Conservation (phyloP, 2,797 vertebrate species). For the Iguana delicatissima region DNA sequence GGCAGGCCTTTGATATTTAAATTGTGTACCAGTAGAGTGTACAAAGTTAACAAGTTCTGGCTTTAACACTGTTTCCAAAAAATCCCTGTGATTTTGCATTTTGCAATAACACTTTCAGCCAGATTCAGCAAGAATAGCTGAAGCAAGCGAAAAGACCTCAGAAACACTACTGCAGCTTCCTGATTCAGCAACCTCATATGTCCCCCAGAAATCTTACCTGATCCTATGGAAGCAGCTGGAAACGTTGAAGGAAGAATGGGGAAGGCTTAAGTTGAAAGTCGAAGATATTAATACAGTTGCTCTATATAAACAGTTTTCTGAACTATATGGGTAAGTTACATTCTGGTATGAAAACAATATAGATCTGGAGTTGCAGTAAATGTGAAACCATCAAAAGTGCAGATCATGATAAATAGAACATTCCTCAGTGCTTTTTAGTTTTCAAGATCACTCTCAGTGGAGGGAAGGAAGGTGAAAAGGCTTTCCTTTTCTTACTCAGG, state of each 20-base stretch:
- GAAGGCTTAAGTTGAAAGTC: slow-evolving; percentile 67
- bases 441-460: neutral
- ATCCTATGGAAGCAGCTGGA: slow-evolving; percentile 84
- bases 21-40: too few relatives aligned
- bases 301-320: slow-evolving; percentile 76
- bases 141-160: slow-evolving; percentile 3
- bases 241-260: slow-evolving; percentile 82
- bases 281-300: slow-evolving; percentile 63
- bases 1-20: too few relatives aligned
- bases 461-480: neutral
- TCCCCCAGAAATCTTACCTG: slow-evolving; percentile 80
- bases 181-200: slow-evolving; percentile 54
- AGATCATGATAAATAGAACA: neutral
- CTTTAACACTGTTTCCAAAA: neutral
- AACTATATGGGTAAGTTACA: slow-evolving; percentile 77
- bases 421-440: neutral
- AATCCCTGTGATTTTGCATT: neutral
- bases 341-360: slow-evolving; percentile 27
- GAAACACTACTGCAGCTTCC: neutral
- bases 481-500: neutral
- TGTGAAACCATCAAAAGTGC: slow-evolving; percentile 16
- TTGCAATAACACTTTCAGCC: slow-evolving; percentile 54
- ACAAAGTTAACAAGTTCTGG: accelerated
- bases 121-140: slow-evolving; percentile 25
- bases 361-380: slow-evolving; percentile 1